Conservation (phyloP, 2,888 invertebrate species). For the Lochmaea crataegi region DNA sequence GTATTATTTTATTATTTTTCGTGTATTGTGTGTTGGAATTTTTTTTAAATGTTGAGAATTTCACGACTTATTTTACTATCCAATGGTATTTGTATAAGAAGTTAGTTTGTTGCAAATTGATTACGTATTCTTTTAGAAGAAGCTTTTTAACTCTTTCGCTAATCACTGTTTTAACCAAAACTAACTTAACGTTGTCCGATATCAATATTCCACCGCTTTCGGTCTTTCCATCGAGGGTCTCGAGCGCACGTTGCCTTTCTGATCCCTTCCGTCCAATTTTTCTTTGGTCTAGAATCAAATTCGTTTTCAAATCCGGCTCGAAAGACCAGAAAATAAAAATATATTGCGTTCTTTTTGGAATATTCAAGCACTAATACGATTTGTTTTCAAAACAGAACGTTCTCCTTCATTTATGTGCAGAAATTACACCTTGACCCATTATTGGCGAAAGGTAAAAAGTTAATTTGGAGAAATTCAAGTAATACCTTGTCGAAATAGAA, state of each 20-base stretch:
- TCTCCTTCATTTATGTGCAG: background rate
- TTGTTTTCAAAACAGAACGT: background rate
- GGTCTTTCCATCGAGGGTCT: background rate
- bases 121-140: background rate
- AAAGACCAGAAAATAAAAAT: background rate
- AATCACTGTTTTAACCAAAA: background rate
- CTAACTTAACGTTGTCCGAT: background rate
- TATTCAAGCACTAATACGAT: background rate
- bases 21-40: slow-evolving; percentile 34
- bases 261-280: slow-evolving; percentile 1
- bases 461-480: background rate
- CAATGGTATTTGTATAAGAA: slow-evolving; percentile 34
- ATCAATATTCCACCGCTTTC: background rate
- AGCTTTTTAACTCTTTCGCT: background rate
- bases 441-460: background rate
- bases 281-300: background rate
- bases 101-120: slow-evolving; percentile 23
- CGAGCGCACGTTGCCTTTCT: background rate
- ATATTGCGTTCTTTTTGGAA: background rate
- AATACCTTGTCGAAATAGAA: background rate
- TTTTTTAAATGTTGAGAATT: slow-evolving; percentile 38
- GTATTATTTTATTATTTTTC: slow-evolving; percentile 20
- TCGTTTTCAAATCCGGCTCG: background rate
- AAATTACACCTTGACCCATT: background rate
- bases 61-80: slow-evolving; percentile 37